Evolutionary conservation across 2,797 vertebrate species (phyloP).

Genomic region (Coendou prehensilis): DNA sequence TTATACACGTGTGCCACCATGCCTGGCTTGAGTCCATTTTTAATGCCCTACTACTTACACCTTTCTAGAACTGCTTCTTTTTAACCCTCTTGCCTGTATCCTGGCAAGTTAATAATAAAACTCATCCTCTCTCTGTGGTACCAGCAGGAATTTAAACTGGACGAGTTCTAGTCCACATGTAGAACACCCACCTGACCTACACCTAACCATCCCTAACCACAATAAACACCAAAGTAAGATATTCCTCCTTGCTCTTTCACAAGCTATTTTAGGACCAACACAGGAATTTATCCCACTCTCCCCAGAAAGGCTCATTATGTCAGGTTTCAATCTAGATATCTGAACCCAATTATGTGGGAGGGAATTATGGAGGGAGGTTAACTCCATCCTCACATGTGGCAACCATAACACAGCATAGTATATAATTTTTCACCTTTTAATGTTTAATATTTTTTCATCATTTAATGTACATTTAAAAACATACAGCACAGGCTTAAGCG

Average conservation of each 20-base stretch:
- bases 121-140: not conserved
- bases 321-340: not conserved
- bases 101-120: not conserved
- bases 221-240: not conserved
- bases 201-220: not conserved
- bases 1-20: not conserved
- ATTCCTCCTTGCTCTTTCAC: not conserved
- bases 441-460: too few species aligned
- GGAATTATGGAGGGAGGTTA: not conserved
- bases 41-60: not conserved
- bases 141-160: not conserved
- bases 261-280: not conserved
- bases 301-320: not conserved
- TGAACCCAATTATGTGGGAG: not conserved
- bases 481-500: too few species aligned
- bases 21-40: not conserved
- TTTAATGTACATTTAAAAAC: too few species aligned
- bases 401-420: not conserved
- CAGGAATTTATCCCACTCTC: not conserved
- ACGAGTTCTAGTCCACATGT: not conserved
- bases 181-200: not conserved
- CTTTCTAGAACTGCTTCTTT: not conserved
- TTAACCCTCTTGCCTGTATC: not conserved
- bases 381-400: not conserved
- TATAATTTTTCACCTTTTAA: not conserved